Percentiles rank a stretch among this genome's conserved stretches.
Evolutionary conservation across 2,888 invertebrate genomes (phyloP).

Genomic region (Drosophila hamatofila): DNA sequence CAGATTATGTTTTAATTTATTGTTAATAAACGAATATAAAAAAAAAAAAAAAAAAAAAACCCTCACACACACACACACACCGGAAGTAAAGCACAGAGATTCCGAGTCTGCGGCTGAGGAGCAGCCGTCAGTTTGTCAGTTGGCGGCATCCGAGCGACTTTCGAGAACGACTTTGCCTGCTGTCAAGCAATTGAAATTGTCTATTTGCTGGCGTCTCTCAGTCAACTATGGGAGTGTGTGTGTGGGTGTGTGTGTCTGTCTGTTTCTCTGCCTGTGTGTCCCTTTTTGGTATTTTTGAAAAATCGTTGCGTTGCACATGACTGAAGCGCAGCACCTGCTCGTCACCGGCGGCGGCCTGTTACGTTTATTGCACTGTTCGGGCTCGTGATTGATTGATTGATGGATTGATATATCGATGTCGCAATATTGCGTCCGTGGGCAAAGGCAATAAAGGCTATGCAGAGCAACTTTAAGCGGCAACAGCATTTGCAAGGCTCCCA

Average conservation of each 20-base stretch:
- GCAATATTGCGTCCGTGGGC: slow-evolving; percentile 59
- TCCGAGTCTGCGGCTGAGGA: slow-evolving; percentile 7
- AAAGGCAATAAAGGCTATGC: background rate
- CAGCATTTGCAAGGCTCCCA: background rate
- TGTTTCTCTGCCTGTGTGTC: slow-evolving; percentile 1
- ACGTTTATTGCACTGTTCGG: slow-evolving; percentile 38
- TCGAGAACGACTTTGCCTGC: slow-evolving; percentile 27
- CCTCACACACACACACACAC: slow-evolving; percentile 8
- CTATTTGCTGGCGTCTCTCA: slow-evolving; percentile 28
- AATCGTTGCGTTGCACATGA: slow-evolving; percentile 57
- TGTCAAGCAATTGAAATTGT: slow-evolving; percentile 58
- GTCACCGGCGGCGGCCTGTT: slow-evolving; percentile 9
- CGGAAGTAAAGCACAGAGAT: slow-evolving; percentile 13
- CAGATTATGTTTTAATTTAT: too few species aligned
- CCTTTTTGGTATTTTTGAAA: slow-evolving; percentile 54
- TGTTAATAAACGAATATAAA: too few species aligned
- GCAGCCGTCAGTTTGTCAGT: slow-evolving; percentile 25
- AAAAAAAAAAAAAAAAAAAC: too few species aligned
- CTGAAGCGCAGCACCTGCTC: slow-evolving; percentile 54
- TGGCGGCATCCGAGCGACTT: slow-evolving; percentile 30
- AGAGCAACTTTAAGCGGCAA: slow-evolving; percentile 50
- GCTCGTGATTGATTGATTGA: slow-evolving; percentile 62
- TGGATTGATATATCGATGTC: slow-evolving; percentile 71
- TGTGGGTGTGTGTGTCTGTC: background rate
- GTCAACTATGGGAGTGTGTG: background rate